Evolutionary conservation across 2,888 invertebrate genomes (phyloP).

Genomic region (Prosopocoilus inquinatus): DNA sequence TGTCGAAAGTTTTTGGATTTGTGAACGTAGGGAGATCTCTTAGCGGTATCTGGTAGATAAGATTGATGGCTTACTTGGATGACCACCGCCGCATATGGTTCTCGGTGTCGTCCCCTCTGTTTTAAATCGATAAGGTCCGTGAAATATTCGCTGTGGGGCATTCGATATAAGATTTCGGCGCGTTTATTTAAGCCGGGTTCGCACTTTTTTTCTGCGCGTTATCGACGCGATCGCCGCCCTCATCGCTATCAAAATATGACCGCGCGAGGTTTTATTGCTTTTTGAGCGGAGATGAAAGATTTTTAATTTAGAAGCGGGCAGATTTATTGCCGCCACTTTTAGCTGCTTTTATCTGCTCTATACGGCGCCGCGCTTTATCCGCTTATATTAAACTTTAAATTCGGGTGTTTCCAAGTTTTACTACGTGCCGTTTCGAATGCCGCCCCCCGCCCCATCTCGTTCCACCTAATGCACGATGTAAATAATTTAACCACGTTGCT

Average conservation of each 20-base stretch:
- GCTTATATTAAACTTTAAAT: too few relatives aligned
- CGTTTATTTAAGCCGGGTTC: slow-evolving; percentile 27
- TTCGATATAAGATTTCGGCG: slow-evolving; percentile 7
- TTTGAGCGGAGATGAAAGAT: background rate
- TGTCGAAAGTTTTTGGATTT: too few relatives aligned
- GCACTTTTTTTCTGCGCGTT: background rate
- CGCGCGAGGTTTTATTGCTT: background rate
- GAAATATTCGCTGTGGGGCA: slow-evolving; percentile 19
- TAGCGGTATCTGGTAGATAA: background rate
- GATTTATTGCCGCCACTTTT: background rate
- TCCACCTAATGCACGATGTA: too few relatives aligned
- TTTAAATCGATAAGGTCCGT: slow-evolving; percentile 8
- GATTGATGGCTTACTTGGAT: background rate
- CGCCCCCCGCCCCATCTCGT: too few relatives aligned
- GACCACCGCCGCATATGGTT: background rate
- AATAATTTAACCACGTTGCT: too few relatives aligned
- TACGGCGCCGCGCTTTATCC: too few relatives aligned
- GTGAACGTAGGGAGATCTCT: too few relatives aligned
- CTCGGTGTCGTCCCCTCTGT: slow-evolving; percentile 4
- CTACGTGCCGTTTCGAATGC: too few relatives aligned
- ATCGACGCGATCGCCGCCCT: background rate
- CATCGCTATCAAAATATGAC: background rate
- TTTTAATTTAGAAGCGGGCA: background rate
- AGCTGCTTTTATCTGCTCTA: background rate
- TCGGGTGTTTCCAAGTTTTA: too few relatives aligned